Conservation (phyloP, 2,888 invertebrate genomes). For the Catonia carolina region DNA sequence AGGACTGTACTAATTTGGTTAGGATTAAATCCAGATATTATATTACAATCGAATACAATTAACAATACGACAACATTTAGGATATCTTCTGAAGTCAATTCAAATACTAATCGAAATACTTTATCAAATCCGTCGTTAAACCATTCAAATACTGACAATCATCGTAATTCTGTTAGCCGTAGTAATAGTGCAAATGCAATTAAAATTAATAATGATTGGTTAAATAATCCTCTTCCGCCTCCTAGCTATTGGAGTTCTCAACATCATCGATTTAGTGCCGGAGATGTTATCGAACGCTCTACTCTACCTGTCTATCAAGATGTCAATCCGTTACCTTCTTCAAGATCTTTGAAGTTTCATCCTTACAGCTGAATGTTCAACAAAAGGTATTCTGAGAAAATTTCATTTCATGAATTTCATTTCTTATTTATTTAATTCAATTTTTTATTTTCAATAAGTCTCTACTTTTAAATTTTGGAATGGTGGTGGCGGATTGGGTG, state of each 20-base stretch:
- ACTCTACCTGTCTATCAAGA: slow-evolving; percentile 47
- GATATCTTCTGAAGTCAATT: slow-evolving; percentile 6
- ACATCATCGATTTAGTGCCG: slow-evolving; percentile 58
- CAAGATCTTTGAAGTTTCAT: slow-evolving; percentile 56
- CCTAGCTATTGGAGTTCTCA: slow-evolving; percentile 38
- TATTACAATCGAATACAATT: background rate
- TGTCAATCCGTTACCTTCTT: slow-evolving; percentile 52
- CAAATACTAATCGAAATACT: background rate
- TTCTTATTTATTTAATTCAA: too few species aligned
- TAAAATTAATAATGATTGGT: slow-evolving; percentile 21
- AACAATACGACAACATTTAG: background rate
- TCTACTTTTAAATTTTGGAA: too few species aligned
- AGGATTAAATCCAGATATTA: slow-evolving; percentile 56
- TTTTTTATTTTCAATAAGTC: too few species aligned
- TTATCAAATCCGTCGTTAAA: background rate
- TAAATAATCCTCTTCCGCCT: slow-evolving; percentile 30
- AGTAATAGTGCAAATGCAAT: background rate
- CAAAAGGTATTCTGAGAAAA: too few species aligned
- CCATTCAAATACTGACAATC: background rate
- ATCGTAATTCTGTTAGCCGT: background rate
- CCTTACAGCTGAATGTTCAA: slow-evolving; percentile 38
- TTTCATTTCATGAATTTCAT: too few species aligned
- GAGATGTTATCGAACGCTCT: slow-evolving; percentile 57
- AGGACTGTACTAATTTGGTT: slow-evolving; percentile 64
- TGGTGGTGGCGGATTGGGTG: too few species aligned